Percentiles rank a stretch among this genome's conserved stretches.
phyloP scores from a whole-genome alignment of 2,888 invertebrate species.

The Andrena marginata region DNA sequence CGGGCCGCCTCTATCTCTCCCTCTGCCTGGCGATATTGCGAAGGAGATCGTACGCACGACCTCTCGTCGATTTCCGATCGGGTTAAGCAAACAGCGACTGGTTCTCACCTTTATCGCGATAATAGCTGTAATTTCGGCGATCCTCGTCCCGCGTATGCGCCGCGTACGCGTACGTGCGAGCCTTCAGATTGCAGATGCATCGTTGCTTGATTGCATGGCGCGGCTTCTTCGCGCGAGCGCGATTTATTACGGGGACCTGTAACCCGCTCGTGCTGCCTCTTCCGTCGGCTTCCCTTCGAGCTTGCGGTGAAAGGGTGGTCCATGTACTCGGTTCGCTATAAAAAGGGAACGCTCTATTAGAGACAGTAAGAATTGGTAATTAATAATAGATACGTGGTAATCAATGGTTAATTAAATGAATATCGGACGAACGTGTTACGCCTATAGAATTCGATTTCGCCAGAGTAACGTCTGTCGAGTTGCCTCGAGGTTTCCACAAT shows the following conservation, averaged over 20 bases:
- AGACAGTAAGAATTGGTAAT: no score
- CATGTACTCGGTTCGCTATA: constrained; percentile 17
- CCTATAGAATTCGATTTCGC: no score
- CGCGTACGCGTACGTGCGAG: constrained; percentile 58
- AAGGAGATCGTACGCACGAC: constrained; percentile 55
- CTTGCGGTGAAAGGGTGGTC: background rate
- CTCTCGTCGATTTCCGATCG: constrained; percentile 68
- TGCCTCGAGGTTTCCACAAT: background rate
- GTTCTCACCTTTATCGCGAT: constrained; percentile 78
- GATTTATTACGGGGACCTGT: constrained; percentile 75
- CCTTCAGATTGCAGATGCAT: constrained; percentile 72
- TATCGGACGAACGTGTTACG: no score
- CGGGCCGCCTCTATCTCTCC: background rate
- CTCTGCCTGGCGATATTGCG: background rate
- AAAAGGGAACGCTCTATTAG: background rate
- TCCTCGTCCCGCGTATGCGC: constrained; percentile 31
- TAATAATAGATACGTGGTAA: no score
- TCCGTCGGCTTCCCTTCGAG: constrained; percentile 28
- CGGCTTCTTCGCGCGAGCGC: constrained; percentile 70
- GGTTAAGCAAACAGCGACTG: constrained; percentile 79
- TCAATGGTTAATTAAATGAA: no score
- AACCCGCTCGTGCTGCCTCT: constrained; percentile 24
- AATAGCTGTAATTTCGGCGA: constrained; percentile 78
- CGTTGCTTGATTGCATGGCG: constrained; percentile 77
- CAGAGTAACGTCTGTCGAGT: background rate